Conservation (phyloP, 2,888 invertebrate species). For the Habrosyne pyritoides region DNA sequence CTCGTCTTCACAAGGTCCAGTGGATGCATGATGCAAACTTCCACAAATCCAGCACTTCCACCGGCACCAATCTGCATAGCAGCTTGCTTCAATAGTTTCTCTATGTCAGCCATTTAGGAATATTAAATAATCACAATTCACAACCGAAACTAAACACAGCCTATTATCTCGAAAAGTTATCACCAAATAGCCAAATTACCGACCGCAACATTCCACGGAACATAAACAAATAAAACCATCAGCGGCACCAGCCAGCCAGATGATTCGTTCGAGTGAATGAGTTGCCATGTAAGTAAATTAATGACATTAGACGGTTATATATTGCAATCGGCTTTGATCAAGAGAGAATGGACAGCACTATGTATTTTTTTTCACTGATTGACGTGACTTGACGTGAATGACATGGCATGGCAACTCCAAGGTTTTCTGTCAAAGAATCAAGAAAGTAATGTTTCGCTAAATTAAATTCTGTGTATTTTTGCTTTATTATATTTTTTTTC, state of each 20-base stretch:
- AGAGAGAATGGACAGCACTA: neutral
- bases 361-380: neutral
- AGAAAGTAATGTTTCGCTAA: slow-evolving; percentile 29
- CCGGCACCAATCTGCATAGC: slow-evolving; percentile 93
- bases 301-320: slow-evolving; percentile 7
- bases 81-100: slow-evolving; percentile 85
- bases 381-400: neutral
- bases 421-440: neutral
- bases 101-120: slow-evolving; percentile 71
- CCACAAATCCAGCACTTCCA: slow-evolving; percentile 96
- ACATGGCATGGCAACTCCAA: neutral
- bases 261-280: neutral
- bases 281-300: neutral
- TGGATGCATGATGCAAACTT: slow-evolving; percentile 98
- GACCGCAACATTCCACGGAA: neutral
- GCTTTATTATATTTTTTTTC: slow-evolving; percentile 24
- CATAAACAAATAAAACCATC: slow-evolving; percentile 6
- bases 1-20: slow-evolving; percentile 96
- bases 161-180: neutral
- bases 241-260: too few species aligned
- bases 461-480: slow-evolving; percentile 23
- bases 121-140: slow-evolving; percentile 2
- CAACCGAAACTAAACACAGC: neutral
- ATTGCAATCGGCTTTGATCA: neutral
- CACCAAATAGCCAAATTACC: neutral